Conservation (phyloP, 2,113 vertebrate genomes). For the Galemys pyrenaicus region DNA sequence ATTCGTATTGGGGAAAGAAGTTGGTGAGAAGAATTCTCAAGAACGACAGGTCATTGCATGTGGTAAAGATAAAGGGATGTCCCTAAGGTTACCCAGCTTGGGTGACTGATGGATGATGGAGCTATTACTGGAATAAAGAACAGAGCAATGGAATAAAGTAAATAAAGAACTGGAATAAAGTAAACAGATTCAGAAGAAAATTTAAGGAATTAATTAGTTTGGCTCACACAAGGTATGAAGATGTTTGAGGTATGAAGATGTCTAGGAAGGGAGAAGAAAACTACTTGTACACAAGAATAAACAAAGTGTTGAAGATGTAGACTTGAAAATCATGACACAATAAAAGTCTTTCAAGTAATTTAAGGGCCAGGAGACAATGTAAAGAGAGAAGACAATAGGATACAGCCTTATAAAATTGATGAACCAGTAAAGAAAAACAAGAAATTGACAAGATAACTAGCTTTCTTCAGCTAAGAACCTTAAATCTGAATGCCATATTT, state of each 20-base stretch:
- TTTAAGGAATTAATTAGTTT: not conserved
- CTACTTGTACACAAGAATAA: not conserved
- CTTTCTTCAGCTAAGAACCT: not conserved
- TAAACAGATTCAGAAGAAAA: not conserved
- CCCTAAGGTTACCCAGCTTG: not conserved
- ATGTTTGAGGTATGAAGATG: not conserved
- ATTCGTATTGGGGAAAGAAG: not conserved
- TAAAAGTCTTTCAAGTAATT: not conserved
- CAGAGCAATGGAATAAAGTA: not conserved
- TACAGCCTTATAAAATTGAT: not conserved
- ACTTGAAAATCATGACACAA: not conserved
- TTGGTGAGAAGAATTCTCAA: not conserved
- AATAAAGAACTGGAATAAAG: not conserved
- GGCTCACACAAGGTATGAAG: not conserved
- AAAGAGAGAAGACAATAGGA: not conserved
- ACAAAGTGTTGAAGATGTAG: not conserved
- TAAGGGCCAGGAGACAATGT: not conserved
- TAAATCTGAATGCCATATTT: not conserved
- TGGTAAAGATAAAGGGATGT: not conserved
- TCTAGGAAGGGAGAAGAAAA: not conserved
- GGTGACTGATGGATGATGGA: not conserved
- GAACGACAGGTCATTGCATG: not conserved
- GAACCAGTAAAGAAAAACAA: not conserved
- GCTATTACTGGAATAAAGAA: not conserved
- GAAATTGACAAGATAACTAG: not conserved